Base-by-base conservation (phyloP, 2,797 vertebrate genomes). In the Lophius americanus region DNA sequence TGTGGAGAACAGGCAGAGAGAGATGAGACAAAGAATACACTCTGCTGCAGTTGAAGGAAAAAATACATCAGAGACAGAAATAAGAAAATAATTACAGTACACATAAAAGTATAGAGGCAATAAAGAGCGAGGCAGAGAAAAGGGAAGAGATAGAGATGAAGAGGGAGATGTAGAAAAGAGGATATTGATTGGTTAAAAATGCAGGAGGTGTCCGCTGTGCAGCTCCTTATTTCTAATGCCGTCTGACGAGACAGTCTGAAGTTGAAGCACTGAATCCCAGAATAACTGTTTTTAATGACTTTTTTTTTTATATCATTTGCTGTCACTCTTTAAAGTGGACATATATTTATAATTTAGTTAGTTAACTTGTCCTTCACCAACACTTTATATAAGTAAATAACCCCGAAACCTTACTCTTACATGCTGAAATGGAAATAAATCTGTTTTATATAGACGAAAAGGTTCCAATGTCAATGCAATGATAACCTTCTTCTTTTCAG, bases 121-220 rank as follows among this genome's bases (percentile, higher is more conserved):
- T 42, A 50, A 67, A 49, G 47, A 43, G 37, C 59, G 46, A 46
- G 33, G 32, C 36, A 32, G 46, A 68, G 58, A 57, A 35, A 73
- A 58, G 69, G 7, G n/a, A 11, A 63, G 46, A 6, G 48, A 68
- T 6, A 6, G 37, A 61, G 68, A 53, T 7, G 39, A 46, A 43
- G 33, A 62, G 39, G 60, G 68, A 75, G 74, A 84, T 58, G 62
- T 51, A 75, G 74, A 77, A 66, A 51, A 69, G 65, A 75, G 64
- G 76, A 80, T 87, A 84, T 84, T 64, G 86, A 85, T 81, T 68
- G 66, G 73, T 87, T 88, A 85, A 86, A 88, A 85, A 89, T 89
- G 78, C 79, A 90, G 82, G 85, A 84, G 59, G 70, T 76, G 83
- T 82, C 78, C 85, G 78, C 51, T 63, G 70, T 47, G 32, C 65